phyloP scores from a whole-genome alignment of 2,113 vertebrate species.

The Pelobates fuscus region DNA sequence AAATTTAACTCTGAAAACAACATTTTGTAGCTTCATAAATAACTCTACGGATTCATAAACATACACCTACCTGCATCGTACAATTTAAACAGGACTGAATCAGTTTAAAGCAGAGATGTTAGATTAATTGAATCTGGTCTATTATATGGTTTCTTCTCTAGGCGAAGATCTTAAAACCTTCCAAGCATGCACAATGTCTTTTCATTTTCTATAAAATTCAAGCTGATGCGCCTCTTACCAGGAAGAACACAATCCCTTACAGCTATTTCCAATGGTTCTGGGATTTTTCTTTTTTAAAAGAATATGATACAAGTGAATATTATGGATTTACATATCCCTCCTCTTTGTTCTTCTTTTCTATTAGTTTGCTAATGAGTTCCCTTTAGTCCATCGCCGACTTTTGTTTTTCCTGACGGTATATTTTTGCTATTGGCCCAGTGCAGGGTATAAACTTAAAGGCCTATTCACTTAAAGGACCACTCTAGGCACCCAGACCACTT shows the following conservation, averaged over 20 bases:
- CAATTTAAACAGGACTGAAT: conserved; percentile 38
- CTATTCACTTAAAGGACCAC: no score
- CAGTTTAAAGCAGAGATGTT: conserved; percentile 34
- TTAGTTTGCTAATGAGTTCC: conserved; percentile 17
- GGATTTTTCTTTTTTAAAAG: conserved; percentile 35
- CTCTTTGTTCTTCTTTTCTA: conserved; percentile 6
- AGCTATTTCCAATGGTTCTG: conserved; percentile 20
- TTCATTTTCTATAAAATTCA: conserved; percentile 48
- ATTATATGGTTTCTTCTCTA: conserved; percentile 50
- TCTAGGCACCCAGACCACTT: no score
- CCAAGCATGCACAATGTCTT: conserved; percentile 49
- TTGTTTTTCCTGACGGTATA: not conserved
- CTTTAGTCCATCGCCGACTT: not conserved
- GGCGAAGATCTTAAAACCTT: conserved; percentile 50
- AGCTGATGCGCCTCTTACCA: conserved; percentile 41
- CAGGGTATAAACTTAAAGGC: no score
- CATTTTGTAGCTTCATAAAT: conserved; percentile 42
- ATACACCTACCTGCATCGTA: conserved; percentile 39
- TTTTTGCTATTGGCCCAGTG: not conserved
- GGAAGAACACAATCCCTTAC: conserved; percentile 15
- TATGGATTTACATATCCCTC: conserved; percentile 13
- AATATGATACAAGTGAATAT: conserved; percentile 43
- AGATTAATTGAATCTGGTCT: conserved; percentile 50
- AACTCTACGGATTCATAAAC: conserved; percentile 38
- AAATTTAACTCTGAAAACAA: conserved; percentile 19